Base-by-base conservation (phyloP, 2,797 vertebrate species). In the Sebastes iracundus region DNA sequence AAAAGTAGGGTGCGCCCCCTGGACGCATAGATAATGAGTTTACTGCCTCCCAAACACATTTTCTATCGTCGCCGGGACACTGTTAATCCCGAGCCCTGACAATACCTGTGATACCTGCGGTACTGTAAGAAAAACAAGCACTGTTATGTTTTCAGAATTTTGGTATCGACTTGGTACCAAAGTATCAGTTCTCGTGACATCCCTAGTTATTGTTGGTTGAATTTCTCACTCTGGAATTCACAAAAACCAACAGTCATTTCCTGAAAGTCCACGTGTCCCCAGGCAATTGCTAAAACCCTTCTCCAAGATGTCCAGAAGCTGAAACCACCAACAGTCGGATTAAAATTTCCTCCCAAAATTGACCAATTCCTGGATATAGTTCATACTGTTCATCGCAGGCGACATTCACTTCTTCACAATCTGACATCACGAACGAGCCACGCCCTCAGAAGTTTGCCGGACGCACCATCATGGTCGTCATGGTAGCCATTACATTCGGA, bases 401-500 rank as follows among this genome's bases (percentile, higher is more conserved):
- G 56, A 67, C 65, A 32, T 76, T 42, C 7, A 23, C 23, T 60
- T 71, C 23, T 60, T 71, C 33, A n/a, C 5, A 27, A 42, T 72
- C n/a, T 73, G 65, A 65, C 35, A 28, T 75, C 30, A 20, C 32
- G 32, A 56, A 11, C 1, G 3, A 56, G 70, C 42, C 11, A 20
- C 11, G 35, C 14, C 14, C 28, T 95, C 84, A 95, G 87, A 96
- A 96, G 76, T 94, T 94, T 32, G 90, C 80, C 1, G 96, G 96
- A 4, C 96, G 95, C 76, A 97, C 94, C 96, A 97, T 96, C 97
- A 97, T 97, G 52, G 94, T 94, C 2, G 96, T 94, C 92, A 82
- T 88, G 55, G 93, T 95, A 28, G 95, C 91, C 75, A 94, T 95
- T 75, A 96, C 88, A 83, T 94, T 96, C 0, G 96, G 96, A 8